Evolutionary conservation across 2,797 vertebrate genomes (phyloP).

Genomic region (Coracias cyanogaster): DNA sequence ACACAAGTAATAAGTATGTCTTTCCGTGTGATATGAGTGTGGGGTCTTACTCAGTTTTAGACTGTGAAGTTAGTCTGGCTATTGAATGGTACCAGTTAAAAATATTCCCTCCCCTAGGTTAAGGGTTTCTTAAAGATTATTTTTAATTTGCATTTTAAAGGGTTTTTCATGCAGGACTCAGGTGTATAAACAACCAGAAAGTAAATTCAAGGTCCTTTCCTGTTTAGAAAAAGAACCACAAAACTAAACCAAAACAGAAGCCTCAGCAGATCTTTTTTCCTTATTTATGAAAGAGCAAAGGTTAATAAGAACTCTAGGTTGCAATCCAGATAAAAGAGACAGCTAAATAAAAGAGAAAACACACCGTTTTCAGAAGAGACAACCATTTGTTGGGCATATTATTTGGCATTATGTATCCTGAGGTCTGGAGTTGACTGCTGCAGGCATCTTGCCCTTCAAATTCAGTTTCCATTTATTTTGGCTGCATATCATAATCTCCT

Average conservation of each 20-base stretch:
- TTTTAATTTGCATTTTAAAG: neutral
- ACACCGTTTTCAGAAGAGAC: neutral
- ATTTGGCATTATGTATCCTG: neutral
- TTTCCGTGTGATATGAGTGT: neutral
- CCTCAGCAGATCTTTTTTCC: neutral
- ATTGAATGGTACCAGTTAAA: neutral
- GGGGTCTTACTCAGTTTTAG: neutral
- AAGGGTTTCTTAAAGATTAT: neutral
- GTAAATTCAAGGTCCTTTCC: neutral
- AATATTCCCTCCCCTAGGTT: neutral
- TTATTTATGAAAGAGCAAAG: neutral
- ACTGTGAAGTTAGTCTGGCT: neutral
- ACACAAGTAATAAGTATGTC: neutral
- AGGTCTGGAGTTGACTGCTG: neutral
- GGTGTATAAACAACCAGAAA: neutral
- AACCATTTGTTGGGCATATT: neutral
- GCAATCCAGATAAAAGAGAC: neutral
- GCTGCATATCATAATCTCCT: conserved; percentile 2
- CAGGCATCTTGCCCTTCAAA: conserved; percentile 21
- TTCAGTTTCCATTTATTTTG: conserved; percentile 29
- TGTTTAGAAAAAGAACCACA: rapidly evolving
- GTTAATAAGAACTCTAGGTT: neutral
- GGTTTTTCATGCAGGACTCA: neutral
- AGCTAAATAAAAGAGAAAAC: neutral
- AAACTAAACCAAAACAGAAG: neutral